A percentile compares a stretch with the other conserved stretches of the same genome.
phyloP scores from a whole-genome alignment of 1,140 invertebrate genomes.

The Drosophila oshimai region DNA sequence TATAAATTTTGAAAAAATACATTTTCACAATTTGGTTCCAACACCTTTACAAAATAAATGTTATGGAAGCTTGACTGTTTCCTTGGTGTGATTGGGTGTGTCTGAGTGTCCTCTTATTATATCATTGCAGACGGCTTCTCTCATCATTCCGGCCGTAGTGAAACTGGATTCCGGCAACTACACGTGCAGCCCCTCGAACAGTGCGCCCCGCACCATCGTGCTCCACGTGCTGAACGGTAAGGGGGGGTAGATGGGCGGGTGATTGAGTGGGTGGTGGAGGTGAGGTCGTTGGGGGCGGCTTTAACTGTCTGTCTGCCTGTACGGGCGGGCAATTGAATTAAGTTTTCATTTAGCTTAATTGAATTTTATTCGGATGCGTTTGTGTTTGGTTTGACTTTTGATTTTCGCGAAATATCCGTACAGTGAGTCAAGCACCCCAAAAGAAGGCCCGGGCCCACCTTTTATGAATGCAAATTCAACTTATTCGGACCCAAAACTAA shows the following conservation, averaged over 20 bases:
- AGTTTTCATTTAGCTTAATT: conserved; percentile 82
- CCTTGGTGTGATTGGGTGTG: background rate
- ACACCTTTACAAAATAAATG: too few species aligned
- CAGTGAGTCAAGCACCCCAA: conserved; percentile 17
- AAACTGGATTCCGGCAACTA: conserved; percentile 82
- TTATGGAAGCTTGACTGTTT: background rate
- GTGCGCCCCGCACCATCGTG: conserved; percentile 76
- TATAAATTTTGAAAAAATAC: too few species aligned
- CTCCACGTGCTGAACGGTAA: conserved; percentile 82
- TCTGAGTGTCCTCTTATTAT: conserved; percentile 27
- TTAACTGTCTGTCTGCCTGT: conserved; percentile 64
- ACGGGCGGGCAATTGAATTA: conserved; percentile 74
- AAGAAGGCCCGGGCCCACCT: background rate
- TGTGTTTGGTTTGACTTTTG: conserved; percentile 62
- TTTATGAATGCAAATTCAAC: conserved; percentile 13
- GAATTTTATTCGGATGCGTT: conserved; percentile 71
- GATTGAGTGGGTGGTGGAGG: background rate
- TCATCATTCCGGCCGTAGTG: conserved; percentile 81
- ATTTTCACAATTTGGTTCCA: too few species aligned
- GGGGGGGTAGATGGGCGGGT: background rate
- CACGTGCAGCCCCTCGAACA: conserved; percentile 82
- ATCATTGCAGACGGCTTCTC: conserved; percentile 72
- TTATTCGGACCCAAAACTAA: background rate
- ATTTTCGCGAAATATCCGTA: conserved; percentile 34
- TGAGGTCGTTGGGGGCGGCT: background rate